Conservation (phyloP, 1,140 invertebrate genomes). For the Camponotus floridanus region DNA sequence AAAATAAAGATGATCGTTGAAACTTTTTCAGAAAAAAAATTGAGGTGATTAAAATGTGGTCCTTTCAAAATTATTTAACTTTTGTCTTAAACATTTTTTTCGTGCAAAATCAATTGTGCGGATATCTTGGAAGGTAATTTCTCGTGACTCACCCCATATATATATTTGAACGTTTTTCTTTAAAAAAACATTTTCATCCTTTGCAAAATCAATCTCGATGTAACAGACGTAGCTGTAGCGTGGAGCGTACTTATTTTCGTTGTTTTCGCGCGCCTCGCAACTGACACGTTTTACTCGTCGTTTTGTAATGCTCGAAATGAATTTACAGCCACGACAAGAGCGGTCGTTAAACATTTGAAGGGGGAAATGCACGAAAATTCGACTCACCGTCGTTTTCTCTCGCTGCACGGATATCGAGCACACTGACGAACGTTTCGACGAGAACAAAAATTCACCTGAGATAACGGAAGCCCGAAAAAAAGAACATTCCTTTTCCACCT, state of each 20-base stretch:
- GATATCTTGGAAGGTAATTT: too few relatives aligned
- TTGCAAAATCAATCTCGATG: constrained; percentile 50
- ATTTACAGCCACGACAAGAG: constrained; percentile 58
- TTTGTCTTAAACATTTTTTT: too few relatives aligned
- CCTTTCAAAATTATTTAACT: too few relatives aligned
- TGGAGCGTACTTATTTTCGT: constrained; percentile 61
- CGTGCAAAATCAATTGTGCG: too few relatives aligned
- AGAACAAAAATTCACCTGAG: constrained; percentile 10
- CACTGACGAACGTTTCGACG: constrained; percentile 45
- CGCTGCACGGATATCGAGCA: constrained; percentile 16
- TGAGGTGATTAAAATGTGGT: too few relatives aligned
- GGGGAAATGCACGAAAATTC: constrained; percentile 50
- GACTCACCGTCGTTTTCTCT: constrained; percentile 44
- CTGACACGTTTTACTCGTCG: constrained; percentile 60
- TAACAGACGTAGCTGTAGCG: constrained; percentile 40
- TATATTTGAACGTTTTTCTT: neutral
- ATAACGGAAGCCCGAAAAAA: neutral
- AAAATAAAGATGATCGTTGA: too few relatives aligned
- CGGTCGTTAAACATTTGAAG: constrained; percentile 57
- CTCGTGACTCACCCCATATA: too few relatives aligned
- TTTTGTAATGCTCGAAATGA: constrained; percentile 62
- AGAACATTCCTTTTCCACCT: neutral
- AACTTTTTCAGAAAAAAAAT: too few relatives aligned
- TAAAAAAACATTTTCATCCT: constrained; percentile 50
- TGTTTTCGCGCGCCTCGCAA: constrained; percentile 58